Conservation (phyloP, 2,113 vertebrate genomes). For the Coryphaenoides rupestris region DNA sequence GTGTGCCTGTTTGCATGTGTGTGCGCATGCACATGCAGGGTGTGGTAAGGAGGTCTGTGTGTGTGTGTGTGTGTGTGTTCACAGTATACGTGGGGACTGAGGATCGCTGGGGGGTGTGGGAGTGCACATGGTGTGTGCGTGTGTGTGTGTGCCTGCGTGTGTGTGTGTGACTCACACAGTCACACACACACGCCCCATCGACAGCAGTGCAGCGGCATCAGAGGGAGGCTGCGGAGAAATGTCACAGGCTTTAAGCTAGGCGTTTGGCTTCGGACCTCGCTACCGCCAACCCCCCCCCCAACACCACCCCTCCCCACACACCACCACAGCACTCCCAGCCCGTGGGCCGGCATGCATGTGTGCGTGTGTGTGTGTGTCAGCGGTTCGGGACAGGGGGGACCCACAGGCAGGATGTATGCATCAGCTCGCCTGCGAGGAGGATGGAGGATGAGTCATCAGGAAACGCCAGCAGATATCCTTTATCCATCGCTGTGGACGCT, state of each 20-base stretch:
- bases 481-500: slow-evolving; percentile 23
- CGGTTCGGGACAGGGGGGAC: no score
- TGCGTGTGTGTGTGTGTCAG: not conserved
- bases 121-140: no score
- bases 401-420: slow-evolving; percentile 35
- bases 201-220: slow-evolving; percentile 64
- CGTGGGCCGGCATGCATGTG: no score
- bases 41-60: no score
- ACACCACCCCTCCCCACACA: slow-evolving; percentile 20
- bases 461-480: slow-evolving; percentile 40
- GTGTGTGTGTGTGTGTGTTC: no score
- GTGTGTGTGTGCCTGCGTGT: no score
- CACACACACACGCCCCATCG: slow-evolving; percentile 31
- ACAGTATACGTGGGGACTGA: no score
- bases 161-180: not conserved
- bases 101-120: no score
- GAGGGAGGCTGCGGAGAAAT: slow-evolving; percentile 64
- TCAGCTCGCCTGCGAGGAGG: slow-evolving; percentile 34
- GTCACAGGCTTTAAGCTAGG: slow-evolving; percentile 57
- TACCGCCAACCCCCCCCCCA: slow-evolving; percentile 1
- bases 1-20: no score
- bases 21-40: no score
- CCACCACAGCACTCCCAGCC: not conserved
- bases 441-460: slow-evolving; percentile 68
- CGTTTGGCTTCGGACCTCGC: not conserved